A percentile compares a stretch with the other conserved stretches of the same genome.
Evolutionary conservation across 2,888 invertebrate species (phyloP).

Genomic region (Dryadula phaetusa): DNA sequence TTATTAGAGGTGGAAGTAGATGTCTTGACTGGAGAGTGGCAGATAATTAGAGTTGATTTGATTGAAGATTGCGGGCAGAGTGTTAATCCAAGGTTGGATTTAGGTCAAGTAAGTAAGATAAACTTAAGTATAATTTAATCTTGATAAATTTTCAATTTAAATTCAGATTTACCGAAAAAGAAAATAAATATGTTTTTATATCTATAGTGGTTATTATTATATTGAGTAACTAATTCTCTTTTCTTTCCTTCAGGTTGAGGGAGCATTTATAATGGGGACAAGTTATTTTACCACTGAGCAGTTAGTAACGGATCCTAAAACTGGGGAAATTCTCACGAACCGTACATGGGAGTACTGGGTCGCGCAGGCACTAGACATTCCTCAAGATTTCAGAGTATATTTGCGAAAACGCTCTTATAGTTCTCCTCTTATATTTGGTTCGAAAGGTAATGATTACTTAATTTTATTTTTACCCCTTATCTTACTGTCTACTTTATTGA

Average conservation of each 20-base stretch:
- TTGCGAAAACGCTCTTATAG: slow-evolving; percentile 84
- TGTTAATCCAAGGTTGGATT: slow-evolving; percentile 87
- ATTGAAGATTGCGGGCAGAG: slow-evolving; percentile 88
- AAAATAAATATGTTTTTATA: too few relatives aligned
- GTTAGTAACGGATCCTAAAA: slow-evolving; percentile 80
- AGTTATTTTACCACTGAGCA: slow-evolving; percentile 88
- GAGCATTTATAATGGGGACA: slow-evolving; percentile 87
- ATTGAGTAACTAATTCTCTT: too few relatives aligned
- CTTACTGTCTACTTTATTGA: too few relatives aligned
- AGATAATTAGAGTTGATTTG: slow-evolving; percentile 86
- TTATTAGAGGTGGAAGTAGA: slow-evolving; percentile 89
- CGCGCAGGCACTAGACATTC: slow-evolving; percentile 87
- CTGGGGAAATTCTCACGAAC: slow-evolving; percentile 85
- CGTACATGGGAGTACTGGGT: slow-evolving; percentile 88
- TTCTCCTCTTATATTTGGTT: slow-evolving; percentile 81
- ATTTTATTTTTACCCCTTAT: neutral
- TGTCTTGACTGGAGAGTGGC: slow-evolving; percentile 90
- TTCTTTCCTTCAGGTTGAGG: slow-evolving; percentile 77
- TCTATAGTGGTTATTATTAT: too few relatives aligned
- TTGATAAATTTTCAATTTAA: too few relatives aligned
- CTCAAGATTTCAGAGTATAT: slow-evolving; percentile 85
- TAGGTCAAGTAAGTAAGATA: slow-evolving; percentile 84
- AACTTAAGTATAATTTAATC: too few relatives aligned
- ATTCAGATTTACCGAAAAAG: too few relatives aligned
- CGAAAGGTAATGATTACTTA: slow-evolving; percentile 67